phyloP scores from a whole-genome alignment of 2,888 invertebrate species.

The Hemithea aestivaria region DNA sequence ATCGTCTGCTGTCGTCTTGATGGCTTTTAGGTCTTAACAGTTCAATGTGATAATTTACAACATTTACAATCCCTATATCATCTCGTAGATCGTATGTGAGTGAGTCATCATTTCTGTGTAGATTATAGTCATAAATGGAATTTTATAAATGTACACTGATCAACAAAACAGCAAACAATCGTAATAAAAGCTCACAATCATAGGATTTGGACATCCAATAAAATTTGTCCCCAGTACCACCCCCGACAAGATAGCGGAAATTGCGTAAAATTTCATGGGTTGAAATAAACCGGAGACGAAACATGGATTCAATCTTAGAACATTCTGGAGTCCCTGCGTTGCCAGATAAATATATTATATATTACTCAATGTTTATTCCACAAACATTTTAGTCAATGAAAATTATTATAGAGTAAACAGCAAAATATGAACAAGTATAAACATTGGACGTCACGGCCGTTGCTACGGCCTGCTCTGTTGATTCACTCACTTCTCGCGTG shows the following conservation, averaged over 20 bases:
- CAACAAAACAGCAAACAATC: conserved; percentile 8
- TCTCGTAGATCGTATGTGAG: no score
- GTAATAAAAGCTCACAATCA: conserved; percentile 24
- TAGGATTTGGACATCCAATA: conserved; percentile 28
- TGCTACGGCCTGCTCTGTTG: conserved; percentile 56
- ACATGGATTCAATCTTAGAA: conserved; percentile 19
- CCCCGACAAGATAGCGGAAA: conserved; percentile 23
- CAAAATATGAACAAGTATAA: conserved; percentile 63
- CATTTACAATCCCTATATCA: no score
- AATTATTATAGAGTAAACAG: conserved; percentile 69
- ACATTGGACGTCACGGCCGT: conserved; percentile 60
- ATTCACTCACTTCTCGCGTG: conserved; percentile 56
- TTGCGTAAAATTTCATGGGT: conserved; percentile 30
- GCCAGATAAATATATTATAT: conserved; percentile 16
- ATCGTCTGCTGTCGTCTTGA: conserved; percentile 37
- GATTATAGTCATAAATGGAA: conserved; percentile 25
- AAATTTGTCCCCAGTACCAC: conserved; percentile 20
- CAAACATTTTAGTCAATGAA: conserved; percentile 67
- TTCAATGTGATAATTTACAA: no score
- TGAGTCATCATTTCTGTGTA: no score
- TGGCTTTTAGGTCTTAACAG: no score
- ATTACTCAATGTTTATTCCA: conserved; percentile 28
- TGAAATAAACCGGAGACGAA: conserved; percentile 15
- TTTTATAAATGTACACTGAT: conserved; percentile 17
- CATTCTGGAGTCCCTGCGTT: conserved; percentile 24